These are phyloP conservation scores for Octodon degus DNA, from an alignment of 2,113 vertebrate genomes.

Conservation along the genomic window DNA sequence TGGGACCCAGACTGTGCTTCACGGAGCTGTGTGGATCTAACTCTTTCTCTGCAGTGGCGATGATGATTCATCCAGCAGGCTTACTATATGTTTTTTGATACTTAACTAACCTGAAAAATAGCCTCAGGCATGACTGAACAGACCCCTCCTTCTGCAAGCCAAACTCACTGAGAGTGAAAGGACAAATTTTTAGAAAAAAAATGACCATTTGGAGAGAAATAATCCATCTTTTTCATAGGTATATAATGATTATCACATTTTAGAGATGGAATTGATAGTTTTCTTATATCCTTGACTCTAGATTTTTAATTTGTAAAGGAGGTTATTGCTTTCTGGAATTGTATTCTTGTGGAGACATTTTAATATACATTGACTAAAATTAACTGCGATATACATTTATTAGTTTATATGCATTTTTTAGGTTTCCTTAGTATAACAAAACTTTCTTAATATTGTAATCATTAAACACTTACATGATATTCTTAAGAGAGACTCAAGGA, in stretches of 20 bases:
- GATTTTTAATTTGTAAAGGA: conserved; percentile 55
- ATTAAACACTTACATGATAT: conserved; percentile 47
- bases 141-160: conserved; percentile 47
- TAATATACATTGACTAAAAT: conserved; percentile 17
- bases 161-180: not conserved
- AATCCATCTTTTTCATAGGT: conserved; percentile 42
- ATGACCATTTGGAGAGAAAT: conserved; percentile 56
- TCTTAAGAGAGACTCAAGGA: conserved; percentile 56
- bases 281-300: not conserved
- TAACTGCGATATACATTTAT: not conserved
- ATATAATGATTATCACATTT: conserved; percentile 7
- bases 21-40: not conserved
- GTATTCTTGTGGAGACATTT: not conserved
- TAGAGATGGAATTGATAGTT: not conserved
- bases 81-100: conserved; percentile 45
- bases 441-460: conserved; percentile 63
- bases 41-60: not conserved
- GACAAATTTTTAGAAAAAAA: conserved; percentile 62
- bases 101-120: conserved; percentile 78
- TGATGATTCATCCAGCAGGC: conserved; percentile 52
- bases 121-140: conserved; percentile 38
- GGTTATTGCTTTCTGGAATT: not conserved
- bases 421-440: not conserved
- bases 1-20: not conserved
- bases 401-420: conserved; percentile 44